phyloP scores from a whole-genome alignment of 2,113 vertebrate species.

The Epinephelus fuscoguttatus region DNA sequence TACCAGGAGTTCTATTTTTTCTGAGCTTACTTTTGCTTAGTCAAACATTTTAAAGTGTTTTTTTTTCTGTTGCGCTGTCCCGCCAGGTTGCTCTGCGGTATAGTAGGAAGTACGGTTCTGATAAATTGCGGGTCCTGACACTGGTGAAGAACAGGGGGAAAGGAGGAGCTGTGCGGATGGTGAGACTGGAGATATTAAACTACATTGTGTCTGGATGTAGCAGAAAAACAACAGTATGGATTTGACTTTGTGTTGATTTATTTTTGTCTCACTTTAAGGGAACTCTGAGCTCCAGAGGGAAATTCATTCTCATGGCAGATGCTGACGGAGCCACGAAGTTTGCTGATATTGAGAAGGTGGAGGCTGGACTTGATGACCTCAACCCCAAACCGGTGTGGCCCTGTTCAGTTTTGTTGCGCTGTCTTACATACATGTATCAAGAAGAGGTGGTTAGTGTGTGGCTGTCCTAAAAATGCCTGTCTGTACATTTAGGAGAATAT shows the following conservation, averaged over 20 bases:
- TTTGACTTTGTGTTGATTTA: not conserved
- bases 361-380: slow-evolving; percentile 88
- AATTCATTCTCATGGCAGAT: slow-evolving; percentile 94
- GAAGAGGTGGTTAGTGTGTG: not conserved
- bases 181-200: slow-evolving; percentile 69
- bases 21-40: not conserved
- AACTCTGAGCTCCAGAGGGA: slow-evolving; percentile 90
- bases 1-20: not conserved
- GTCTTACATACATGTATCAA: not conserved
- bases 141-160: slow-evolving; percentile 94
- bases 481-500: slow-evolving; percentile 86
- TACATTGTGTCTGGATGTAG: not conserved
- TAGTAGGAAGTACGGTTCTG: slow-evolving; percentile 88
- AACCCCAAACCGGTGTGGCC: slow-evolving; percentile 87
- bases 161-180: slow-evolving; percentile 95
- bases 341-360: slow-evolving; percentile 92
- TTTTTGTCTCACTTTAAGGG: slow-evolving; percentile 82
- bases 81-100: slow-evolving; percentile 91
- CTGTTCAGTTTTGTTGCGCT: not conserved
- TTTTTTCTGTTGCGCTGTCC: slow-evolving; percentile 12
- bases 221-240: not conserved
- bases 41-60: not conserved
- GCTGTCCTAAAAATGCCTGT: slow-evolving; percentile 5
- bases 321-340: slow-evolving; percentile 98
- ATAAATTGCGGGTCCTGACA: slow-evolving; percentile 93